phyloP scores from a whole-genome alignment of 2,797 vertebrate genomes.

The Capromys pilorides region DNA sequence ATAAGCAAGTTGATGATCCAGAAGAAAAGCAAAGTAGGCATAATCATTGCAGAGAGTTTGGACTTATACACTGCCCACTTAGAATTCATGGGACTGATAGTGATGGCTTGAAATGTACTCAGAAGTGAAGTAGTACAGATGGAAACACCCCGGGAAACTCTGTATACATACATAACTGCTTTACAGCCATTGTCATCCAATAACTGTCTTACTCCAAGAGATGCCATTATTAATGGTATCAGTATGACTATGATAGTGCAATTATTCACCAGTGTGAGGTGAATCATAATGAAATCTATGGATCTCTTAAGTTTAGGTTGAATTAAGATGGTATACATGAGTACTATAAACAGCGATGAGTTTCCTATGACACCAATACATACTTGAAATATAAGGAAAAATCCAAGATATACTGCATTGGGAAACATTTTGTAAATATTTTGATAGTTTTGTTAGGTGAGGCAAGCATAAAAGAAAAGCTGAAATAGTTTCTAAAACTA shows the following conservation, averaged over 20 bases:
- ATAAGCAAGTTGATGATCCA: slow-evolving; percentile 29
- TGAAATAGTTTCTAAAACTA: neutral
- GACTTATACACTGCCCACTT: neutral
- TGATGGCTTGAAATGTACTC: neutral
- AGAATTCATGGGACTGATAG: neutral
- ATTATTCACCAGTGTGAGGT: neutral
- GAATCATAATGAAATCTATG: neutral
- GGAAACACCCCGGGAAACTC: neutral
- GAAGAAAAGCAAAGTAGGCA: neutral
- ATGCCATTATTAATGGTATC: neutral
- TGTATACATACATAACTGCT: neutral
- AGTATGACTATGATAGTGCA: neutral
- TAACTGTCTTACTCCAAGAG: neutral
- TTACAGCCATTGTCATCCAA: neutral
- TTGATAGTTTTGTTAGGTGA: neutral
- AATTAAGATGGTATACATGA: neutral
- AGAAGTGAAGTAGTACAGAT: neutral
- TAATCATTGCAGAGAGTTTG: neutral
- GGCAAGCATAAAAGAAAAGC: neutral
- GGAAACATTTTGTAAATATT: neutral
- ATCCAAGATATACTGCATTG: neutral
- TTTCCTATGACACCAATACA: neutral
- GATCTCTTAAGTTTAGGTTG: neutral
- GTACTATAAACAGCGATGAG: neutral
- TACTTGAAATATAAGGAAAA: neutral